Base-by-base conservation (phyloP, 2,113 vertebrate species). In the Symphodus melops region DNA sequence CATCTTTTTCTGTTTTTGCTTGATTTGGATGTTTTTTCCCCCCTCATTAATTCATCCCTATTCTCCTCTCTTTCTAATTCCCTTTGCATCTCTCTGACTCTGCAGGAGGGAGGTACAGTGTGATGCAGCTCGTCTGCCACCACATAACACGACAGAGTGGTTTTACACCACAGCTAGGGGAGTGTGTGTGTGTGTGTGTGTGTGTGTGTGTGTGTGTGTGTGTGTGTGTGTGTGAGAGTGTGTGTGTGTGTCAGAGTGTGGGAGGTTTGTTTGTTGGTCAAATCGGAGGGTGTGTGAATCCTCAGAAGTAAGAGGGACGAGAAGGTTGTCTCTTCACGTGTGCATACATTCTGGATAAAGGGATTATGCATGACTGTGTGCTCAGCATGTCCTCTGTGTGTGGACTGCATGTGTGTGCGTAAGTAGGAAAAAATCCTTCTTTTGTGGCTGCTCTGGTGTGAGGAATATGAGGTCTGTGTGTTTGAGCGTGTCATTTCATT, bases 21-120 rank as follows among this genome's bases (percentile, higher is more conserved):
- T 41, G 44, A 33, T 81, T 66, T 82, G 69, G n/a, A n/a, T n/a
- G n/a, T n/a, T 74, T 75, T 77, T 37, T 86, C 60, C 61, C 59
- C 9, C 16, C 52, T 77, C 46, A 39, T 14, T 60, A 77, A 72
- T 77, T 85, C 51, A 72, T 59, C 17, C 74, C 16, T 28, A 23
- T 69, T 67, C 37, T 61, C 36, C 25, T 25, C 36, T 48, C 51
- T 33, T n/a, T 39, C 28, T 57, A 23, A 48, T 28, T 16, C 23
- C 5, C 39, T 23, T 2, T 59, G 56, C 10, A 2, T 51, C 48
- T 64, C 17, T 63, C 56, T 17, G 41, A 49, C 76, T 87, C 83
- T 57, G 75, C 80, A 69, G 82, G 76, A 61, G 85, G 66, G 68
- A 81, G 71, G 84, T 84, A 48, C 46, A 71, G 73, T 71, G 36